These are phyloP conservation scores for Priocnemis perturbator DNA, from an alignment of 2,888 invertebrate species.

Conservation along the genomic window DNA sequence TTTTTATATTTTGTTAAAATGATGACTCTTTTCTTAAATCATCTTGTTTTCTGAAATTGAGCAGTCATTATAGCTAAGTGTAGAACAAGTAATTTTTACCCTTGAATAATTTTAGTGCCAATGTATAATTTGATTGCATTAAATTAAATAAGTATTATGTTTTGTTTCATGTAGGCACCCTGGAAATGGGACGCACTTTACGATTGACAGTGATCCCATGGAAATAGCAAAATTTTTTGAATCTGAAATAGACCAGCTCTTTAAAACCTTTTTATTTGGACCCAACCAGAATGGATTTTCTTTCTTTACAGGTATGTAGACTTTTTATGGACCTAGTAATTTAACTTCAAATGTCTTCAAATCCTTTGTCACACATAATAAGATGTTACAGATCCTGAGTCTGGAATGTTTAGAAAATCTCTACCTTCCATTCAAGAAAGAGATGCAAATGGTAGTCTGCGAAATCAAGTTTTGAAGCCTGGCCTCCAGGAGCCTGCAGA, in stretches of 20 bases:
- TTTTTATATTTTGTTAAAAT: too few relatives aligned
- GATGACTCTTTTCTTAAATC: too few relatives aligned
- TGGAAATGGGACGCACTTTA: constrained; percentile 69
- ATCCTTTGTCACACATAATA: background rate
- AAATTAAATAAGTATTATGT: background rate
- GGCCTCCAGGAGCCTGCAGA: constrained; percentile 56
- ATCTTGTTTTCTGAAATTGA: too few relatives aligned
- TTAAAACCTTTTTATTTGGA: constrained; percentile 75
- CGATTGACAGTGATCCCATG: constrained; percentile 79
- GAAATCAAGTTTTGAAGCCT: constrained; percentile 78
- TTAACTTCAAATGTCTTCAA: background rate
- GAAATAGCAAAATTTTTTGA: constrained; percentile 81
- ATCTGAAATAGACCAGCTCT: constrained; percentile 78
- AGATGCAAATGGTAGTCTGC: constrained; percentile 58
- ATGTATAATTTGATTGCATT: background rate
- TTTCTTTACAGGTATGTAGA: constrained; percentile 3
- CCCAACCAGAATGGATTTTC: constrained; percentile 37
- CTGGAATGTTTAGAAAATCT: too few relatives aligned
- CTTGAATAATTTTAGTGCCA: too few relatives aligned
- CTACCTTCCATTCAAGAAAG: too few relatives aligned
- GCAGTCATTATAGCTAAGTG: too few relatives aligned
- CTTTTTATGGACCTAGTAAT: too few relatives aligned
- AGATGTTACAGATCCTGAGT: background rate
- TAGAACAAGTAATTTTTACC: too few relatives aligned
- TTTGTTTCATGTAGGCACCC: constrained; percentile 23